Evolutionary conservation across 1,140 invertebrate genomes (phyloP).

Genomic region (Sitophilus oryzae): DNA sequence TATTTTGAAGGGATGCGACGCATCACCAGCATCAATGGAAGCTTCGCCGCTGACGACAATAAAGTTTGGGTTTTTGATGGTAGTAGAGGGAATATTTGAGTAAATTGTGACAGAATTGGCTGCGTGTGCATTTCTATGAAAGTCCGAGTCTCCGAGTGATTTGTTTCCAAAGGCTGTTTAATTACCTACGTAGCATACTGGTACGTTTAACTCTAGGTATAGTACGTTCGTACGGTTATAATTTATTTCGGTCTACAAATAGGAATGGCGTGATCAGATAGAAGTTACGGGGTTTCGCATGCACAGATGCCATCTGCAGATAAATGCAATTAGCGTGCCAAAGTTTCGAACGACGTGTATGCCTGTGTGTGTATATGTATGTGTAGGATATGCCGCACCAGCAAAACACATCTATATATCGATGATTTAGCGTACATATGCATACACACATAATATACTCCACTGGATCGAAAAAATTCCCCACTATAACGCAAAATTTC

Average conservation of each 20-base stretch:
- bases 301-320: conserved; percentile 33
- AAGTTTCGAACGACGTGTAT: conserved; percentile 28
- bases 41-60: too few relatives aligned
- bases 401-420: conserved; percentile 15
- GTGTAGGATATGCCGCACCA: conserved; percentile 17
- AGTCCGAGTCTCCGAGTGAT: too few relatives aligned
- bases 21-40: too few relatives aligned
- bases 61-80: too few relatives aligned
- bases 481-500: too few relatives aligned
- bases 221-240: conserved; percentile 27
- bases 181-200: conserved; percentile 11
- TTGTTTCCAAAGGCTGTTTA: conserved; percentile 20
- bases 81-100: too few relatives aligned
- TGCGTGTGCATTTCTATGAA: too few relatives aligned
- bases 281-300: conserved; percentile 32
- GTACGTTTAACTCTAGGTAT: conserved; percentile 2
- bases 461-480: too few relatives aligned
- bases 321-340: conserved; percentile 32
- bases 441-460: too few relatives aligned
- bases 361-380: too few relatives aligned
- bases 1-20: too few relatives aligned
- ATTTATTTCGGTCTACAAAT: conserved; percentile 34
- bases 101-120: too few relatives aligned
- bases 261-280: conserved; percentile 34
- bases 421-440: background rate